A percentile compares a stretch with the other conserved stretches of the same genome.
Evolutionary conservation across 2,113 vertebrate genomes (phyloP).

Genomic region (Dinomys branickii): DNA sequence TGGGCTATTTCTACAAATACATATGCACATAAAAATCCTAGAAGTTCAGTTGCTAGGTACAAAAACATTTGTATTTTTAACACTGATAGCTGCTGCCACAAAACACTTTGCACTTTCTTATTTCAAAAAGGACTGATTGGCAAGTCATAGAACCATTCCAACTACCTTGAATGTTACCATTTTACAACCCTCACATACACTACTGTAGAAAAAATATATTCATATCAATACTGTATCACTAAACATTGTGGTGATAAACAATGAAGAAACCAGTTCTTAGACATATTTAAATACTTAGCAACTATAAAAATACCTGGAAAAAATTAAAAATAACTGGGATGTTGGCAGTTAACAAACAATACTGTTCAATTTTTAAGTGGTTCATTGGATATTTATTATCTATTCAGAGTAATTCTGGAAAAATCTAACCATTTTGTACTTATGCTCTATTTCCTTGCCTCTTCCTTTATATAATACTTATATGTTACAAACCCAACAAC

Average conservation of each 20-base stretch:
- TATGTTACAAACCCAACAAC: background rate
- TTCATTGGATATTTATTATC: background rate
- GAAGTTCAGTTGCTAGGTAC: background rate
- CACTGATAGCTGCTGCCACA: background rate
- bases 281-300: background rate
- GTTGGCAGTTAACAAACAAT: background rate
- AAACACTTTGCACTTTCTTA: background rate
- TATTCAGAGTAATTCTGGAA: background rate
- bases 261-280: background rate
- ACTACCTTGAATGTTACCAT: background rate
- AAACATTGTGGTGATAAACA: background rate
- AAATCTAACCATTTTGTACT: background rate
- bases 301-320: background rate
- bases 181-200: background rate
- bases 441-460: background rate
- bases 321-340: background rate
- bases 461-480: background rate
- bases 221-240: background rate
- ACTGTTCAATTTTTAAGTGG: background rate
- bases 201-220: background rate
- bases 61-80: background rate
- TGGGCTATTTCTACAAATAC: background rate
- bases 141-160: background rate
- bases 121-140: background rate
- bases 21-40: background rate